Percentiles rank a stretch among this genome's conserved stretches.
Evolutionary conservation across 2,888 invertebrate genomes (phyloP).

Genomic region (Parapristionchus giblindavisi): DNA sequence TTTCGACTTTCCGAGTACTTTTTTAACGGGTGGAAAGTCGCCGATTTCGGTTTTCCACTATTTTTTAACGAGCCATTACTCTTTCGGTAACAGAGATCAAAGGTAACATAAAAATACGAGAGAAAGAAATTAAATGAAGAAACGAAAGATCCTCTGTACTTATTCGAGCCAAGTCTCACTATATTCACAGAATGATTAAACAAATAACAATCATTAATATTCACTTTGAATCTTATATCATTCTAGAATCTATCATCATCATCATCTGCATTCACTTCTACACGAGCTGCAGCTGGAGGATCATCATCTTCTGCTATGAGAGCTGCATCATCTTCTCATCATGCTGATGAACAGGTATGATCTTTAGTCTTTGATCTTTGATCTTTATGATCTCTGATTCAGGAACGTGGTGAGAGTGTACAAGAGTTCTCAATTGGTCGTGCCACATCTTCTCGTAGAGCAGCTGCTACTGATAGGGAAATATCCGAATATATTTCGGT

Average conservation of each 20-base stretch:
- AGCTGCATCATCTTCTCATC: not conserved
- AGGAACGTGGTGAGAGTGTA: conserved; percentile 68
- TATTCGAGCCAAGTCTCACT: too few species aligned
- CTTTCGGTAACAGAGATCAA: too few species aligned
- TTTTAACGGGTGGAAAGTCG: too few species aligned
- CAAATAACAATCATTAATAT: too few species aligned
- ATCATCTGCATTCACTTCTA: conserved; percentile 9
- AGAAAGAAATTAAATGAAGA: too few species aligned
- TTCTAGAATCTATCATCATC: conserved; percentile 26
- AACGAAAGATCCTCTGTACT: too few species aligned
- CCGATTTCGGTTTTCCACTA: too few species aligned
- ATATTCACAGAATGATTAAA: too few species aligned
- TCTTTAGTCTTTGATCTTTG: not conserved
- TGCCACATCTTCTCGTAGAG: conserved; percentile 42
- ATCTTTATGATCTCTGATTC: not conserved
- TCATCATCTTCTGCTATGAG: not conserved
- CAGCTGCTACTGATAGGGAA: conserved; percentile 42
- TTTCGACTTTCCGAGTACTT: too few species aligned
- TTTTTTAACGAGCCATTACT: too few species aligned
- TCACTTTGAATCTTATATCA: too few species aligned
- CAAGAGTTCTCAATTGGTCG: conserved; percentile 68
- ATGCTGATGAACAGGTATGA: not conserved
- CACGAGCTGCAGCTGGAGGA: conserved; percentile 14
- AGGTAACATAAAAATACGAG: too few species aligned
- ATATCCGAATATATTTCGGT: conserved; percentile 55